Base-by-base conservation (phyloP, 2,113 vertebrate species). In the Oenanthe oenanthe region DNA sequence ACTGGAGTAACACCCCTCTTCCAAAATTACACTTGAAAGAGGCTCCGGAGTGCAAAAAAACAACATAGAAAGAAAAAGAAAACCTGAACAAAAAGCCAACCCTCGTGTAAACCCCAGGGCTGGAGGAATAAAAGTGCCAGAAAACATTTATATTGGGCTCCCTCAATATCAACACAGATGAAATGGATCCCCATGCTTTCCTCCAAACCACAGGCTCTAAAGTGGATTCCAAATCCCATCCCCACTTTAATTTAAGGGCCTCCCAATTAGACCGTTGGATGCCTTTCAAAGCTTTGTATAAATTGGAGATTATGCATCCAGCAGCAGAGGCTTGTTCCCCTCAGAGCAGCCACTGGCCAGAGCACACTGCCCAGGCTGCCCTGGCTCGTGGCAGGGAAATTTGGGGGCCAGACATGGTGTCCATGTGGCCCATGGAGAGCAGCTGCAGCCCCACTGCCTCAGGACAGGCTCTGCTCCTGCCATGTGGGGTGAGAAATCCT, bases 211-310 rank as follows among this genome's bases (percentile, higher is more conserved):
- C 94, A 97, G 81, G 85, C 94, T 96, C 93, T 95, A 76, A 94
- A 95, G 94, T 85, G 77, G 92, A 95, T 96, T 96, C 89, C 94
- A 96, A 90, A 88, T 89, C 89, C 96, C 95, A 85, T 88, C 92
- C 81, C 92, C 78, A 70, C 93, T 95, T 95, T 95, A 92, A 95
- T 92, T 95, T 92, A 95, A 93, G 87, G 81, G 95, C 95, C 91
- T 96, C 91, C 87, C 93, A 95, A 91, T 95, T 96, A 96, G 95
- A 92, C 38, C 1, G 0, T 70, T 95, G 95, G 95, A 95, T 89
- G 76, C 73, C 84, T 95, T 96, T 97, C 96, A 97, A 92, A 97
- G 91, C 89, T 92, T 38, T 79, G 87, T 58, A 79, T 88, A 62
- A 93, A 94, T 68, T 79, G 93, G 95, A 93, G 93, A 85, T 91